Conservation (phyloP, 2,797 vertebrate species). For the Tapera naevia region DNA sequence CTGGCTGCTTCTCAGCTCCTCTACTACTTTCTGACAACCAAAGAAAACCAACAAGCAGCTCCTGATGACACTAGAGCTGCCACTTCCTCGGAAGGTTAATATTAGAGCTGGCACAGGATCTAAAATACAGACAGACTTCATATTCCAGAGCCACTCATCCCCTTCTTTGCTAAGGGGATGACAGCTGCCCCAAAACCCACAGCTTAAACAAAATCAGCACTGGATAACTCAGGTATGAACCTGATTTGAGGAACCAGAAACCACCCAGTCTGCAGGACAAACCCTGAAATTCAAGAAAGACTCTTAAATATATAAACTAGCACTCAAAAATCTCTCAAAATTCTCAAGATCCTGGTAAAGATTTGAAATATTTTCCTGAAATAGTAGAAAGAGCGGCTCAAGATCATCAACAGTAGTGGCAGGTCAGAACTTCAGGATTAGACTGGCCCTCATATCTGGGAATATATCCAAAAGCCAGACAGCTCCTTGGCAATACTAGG, state of each 20-base stretch:
- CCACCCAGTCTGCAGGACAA: background rate
- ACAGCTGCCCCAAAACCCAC: conserved; percentile 11
- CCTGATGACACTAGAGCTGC: background rate
- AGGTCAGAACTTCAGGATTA: conserved; percentile 27
- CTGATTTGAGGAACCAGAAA: conserved; percentile 6
- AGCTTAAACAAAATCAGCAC: conserved; percentile 39
- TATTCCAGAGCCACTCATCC: background rate
- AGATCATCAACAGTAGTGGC: background rate
- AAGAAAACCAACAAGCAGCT: conserved; percentile 6
- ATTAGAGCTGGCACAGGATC: conserved; percentile 21
- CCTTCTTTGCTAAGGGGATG: background rate
- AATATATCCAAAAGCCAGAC: conserved; percentile 8
- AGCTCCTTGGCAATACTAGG: conserved; percentile 30
- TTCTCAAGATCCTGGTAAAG: background rate
- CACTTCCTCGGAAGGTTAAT: conserved; percentile 5
- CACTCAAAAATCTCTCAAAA: conserved; percentile 27
- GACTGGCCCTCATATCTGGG: background rate
- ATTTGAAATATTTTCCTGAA: background rate
- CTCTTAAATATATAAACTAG: background rate
- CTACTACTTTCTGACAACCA: conserved; percentile 11
- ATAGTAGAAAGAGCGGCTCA: background rate
- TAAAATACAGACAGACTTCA: background rate
- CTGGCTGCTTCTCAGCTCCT: conserved; percentile 9
- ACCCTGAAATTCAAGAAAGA: background rate
- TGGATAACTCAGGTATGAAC: background rate